phyloP scores from a whole-genome alignment of 2,113 vertebrate species.

The Pitta sordida region DNA sequence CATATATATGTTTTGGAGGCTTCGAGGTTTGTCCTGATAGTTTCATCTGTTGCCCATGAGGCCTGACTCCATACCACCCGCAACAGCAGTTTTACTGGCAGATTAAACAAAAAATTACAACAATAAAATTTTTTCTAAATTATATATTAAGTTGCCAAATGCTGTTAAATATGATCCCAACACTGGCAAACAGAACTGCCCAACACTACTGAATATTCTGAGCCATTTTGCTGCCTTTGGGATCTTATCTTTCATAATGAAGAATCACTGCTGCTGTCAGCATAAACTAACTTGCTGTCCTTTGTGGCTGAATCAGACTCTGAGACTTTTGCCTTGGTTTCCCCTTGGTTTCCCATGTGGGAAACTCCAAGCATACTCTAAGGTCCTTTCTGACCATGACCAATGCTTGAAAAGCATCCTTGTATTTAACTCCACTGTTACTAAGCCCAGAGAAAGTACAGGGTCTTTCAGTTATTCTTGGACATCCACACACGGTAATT shows the following conservation, averaged over 20 bases:
- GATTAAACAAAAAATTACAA: neutral
- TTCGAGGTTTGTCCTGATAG: neutral
- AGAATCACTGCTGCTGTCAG: neutral
- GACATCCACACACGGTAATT: neutral
- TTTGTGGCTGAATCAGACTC: neutral
- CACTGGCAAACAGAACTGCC: neutral
- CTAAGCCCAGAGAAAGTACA: neutral
- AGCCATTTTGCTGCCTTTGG: neutral
- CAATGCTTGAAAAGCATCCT: neutral
- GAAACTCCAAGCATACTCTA: neutral
- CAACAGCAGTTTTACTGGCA: neutral
- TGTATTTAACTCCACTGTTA: neutral
- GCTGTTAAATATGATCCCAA: neutral
- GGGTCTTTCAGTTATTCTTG: neutral
- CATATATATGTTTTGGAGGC: neutral
- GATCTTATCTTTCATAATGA: neutral
- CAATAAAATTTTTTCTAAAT: neutral
- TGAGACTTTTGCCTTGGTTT: neutral
- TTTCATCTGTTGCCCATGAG: neutral
- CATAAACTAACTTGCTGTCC: neutral
- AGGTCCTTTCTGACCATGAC: neutral
- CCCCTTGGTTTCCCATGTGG: neutral
- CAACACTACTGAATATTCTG: neutral
- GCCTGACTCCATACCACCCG: neutral
- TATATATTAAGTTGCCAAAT: neutral